Conservation (phyloP, 2,113 vertebrate species). For the Myiagra hebetior region DNA sequence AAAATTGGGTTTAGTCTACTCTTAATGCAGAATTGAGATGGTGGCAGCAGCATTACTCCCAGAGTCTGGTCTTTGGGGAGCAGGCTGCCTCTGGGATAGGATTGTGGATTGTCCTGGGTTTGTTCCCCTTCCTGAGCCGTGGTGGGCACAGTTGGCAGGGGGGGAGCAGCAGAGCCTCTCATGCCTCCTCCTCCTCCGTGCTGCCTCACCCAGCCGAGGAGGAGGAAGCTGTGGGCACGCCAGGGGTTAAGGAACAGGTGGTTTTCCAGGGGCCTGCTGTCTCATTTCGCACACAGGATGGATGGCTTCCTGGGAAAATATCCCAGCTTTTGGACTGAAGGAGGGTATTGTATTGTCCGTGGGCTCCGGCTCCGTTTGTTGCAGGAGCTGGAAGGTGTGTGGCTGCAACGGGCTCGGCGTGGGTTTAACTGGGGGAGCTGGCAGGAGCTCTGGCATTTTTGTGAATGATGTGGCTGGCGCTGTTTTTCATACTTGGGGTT, state of each 20-base stretch:
- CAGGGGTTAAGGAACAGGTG: conserved; percentile 48
- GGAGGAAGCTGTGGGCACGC: not conserved
- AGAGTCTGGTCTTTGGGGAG: not conserved
- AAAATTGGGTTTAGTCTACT: not conserved
- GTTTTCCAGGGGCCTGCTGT: not conserved
- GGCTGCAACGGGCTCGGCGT: not conserved
- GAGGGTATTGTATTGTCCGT: not conserved
- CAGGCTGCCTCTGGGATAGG: not conserved
- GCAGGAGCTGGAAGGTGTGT: not conserved
- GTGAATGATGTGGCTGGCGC: not conserved
- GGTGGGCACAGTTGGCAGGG: not conserved
- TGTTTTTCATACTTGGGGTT: fast-evolving
- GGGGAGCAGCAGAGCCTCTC: not conserved
- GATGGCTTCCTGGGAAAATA: conserved; percentile 27
- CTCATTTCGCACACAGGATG: conserved; percentile 2
- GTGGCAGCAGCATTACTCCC: not conserved
- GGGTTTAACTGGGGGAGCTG: not conserved
- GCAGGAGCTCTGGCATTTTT: not conserved
- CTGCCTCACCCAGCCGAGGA: not conserved
- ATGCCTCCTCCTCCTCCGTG: not conserved
- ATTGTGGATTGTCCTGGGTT: not conserved
- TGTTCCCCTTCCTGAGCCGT: not conserved
- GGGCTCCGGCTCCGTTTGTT: not conserved
- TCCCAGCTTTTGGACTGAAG: not conserved
- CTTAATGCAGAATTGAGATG: not conserved